These are phyloP conservation scores for Tachypleus tridentatus DNA, from an alignment of 1,140 invertebrate species.

Conservation along the genomic window DNA sequence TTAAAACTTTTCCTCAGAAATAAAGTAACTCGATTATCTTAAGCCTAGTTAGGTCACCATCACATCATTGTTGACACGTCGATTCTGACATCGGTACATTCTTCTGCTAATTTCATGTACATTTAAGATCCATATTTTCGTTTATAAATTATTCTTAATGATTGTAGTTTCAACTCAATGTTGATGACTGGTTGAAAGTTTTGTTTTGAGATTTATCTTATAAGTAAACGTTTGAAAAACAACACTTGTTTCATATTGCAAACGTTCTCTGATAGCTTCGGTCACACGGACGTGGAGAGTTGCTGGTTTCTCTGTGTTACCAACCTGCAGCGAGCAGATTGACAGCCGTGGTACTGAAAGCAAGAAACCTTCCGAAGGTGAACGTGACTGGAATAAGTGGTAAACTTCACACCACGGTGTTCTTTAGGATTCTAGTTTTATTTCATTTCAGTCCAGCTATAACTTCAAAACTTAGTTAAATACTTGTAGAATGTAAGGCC, in stretches of 20 bases:
- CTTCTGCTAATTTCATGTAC: no score
- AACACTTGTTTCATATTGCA: background rate
- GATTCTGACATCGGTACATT: no score
- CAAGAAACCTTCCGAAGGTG: conserved; percentile 86
- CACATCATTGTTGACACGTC: no score
- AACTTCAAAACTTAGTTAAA: conserved; percentile 2
- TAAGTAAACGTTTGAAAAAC: background rate
- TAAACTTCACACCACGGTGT: conserved; percentile 22
- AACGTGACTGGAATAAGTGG: conserved; percentile 81
- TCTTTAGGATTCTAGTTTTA: no score
- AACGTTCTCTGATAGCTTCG: conserved; percentile 49
- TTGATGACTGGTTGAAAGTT: conserved; percentile 3
- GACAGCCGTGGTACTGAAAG: conserved; percentile 85
- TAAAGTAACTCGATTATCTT: no score
- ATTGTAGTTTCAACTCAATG: background rate
- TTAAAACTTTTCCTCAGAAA: no score
- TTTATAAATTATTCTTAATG: no score
- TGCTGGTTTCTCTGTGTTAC: conserved; percentile 83
- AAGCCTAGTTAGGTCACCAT: no score
- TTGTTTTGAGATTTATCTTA: background rate
- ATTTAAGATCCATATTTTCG: no score
- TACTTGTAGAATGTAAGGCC: background rate
- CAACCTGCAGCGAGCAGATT: conserved; percentile 75
- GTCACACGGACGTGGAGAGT: conserved; percentile 71
- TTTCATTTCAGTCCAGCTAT: background rate